Conservation (phyloP, 2,888 invertebrate genomes). For the Merodon equestris region DNA sequence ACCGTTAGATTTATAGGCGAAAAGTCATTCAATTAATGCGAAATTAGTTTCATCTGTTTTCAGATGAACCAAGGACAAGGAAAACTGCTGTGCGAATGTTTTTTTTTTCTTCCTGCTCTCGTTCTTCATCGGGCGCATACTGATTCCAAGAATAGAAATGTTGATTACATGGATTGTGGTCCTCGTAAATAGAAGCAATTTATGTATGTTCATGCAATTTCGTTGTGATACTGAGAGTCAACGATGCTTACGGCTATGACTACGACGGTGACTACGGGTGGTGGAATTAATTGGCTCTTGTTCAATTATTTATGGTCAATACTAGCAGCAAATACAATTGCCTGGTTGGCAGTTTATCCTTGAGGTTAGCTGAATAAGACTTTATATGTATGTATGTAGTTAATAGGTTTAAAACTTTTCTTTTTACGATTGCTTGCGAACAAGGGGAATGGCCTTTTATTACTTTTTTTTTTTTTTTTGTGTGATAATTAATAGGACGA, state of each 20-base stretch:
- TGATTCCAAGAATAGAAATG: slow-evolving; percentile 3
- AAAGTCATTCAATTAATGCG: slow-evolving; percentile 51
- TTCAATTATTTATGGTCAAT: slow-evolving; percentile 50
- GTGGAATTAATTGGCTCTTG: slow-evolving; percentile 33
- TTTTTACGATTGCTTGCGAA: no score
- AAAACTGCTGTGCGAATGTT: no score
- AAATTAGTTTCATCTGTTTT: slow-evolving; percentile 47
- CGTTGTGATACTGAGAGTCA: no score
- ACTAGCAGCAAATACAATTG: slow-evolving; percentile 28
- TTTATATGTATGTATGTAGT: slow-evolving; percentile 9
- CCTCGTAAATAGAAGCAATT: slow-evolving; percentile 37
- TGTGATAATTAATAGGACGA: no score
- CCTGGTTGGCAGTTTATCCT: slow-evolving; percentile 5
- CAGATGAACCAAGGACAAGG: slow-evolving; percentile 5
- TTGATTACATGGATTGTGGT: slow-evolving; percentile 43
- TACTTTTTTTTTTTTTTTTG: no score
- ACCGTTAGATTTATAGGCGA: slow-evolving; percentile 46
- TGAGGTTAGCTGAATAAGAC: slow-evolving; percentile 1
- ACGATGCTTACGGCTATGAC: neutral
- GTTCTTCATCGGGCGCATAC: no score
- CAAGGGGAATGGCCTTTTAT: no score
- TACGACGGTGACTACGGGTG: neutral
- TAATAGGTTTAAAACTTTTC: no score
- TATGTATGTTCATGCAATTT: slow-evolving; percentile 37
- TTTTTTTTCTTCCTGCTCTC: no score